These are phyloP conservation scores for Apis laboriosa DNA, from an alignment of 1,140 invertebrate species.

Conservation along the genomic window DNA sequence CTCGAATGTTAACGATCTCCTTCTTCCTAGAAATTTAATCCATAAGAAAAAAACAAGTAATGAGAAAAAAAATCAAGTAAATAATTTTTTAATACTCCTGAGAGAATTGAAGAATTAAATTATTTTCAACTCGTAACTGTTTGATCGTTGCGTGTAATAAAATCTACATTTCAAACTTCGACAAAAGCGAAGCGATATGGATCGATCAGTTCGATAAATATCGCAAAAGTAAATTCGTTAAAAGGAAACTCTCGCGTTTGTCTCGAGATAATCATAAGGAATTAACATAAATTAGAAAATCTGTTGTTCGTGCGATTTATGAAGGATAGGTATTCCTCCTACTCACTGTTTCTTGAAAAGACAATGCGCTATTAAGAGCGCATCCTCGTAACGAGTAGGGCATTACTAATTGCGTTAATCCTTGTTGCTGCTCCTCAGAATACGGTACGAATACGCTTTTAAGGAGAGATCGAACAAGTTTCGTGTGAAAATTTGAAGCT, in stretches of 20 bases:
- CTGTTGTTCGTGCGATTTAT: conserved; percentile 38
- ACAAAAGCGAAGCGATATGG: no score
- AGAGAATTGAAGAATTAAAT: no score
- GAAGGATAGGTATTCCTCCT: not conserved
- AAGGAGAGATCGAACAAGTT: not conserved
- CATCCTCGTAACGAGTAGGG: conserved; percentile 27
- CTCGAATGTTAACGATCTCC: no score
- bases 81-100: no score
- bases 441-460: not conserved
- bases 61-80: no score
- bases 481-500: not conserved
- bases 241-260: not conserved
- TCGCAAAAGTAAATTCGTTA: no score
- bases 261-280: not conserved
- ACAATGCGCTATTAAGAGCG: conserved; percentile 44
- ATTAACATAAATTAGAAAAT: conserved; percentile 52
- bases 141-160: no score
- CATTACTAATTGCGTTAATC: conserved; percentile 23
- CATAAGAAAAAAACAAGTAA: no score
- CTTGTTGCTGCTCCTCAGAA: not conserved
- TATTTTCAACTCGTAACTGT: no score
- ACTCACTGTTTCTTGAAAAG: not conserved
- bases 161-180: no score
- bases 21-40: no score
- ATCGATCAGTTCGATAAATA: no score